phyloP scores from a whole-genome alignment of 2,888 invertebrate genomes.

The Conchocele bisecta region DNA sequence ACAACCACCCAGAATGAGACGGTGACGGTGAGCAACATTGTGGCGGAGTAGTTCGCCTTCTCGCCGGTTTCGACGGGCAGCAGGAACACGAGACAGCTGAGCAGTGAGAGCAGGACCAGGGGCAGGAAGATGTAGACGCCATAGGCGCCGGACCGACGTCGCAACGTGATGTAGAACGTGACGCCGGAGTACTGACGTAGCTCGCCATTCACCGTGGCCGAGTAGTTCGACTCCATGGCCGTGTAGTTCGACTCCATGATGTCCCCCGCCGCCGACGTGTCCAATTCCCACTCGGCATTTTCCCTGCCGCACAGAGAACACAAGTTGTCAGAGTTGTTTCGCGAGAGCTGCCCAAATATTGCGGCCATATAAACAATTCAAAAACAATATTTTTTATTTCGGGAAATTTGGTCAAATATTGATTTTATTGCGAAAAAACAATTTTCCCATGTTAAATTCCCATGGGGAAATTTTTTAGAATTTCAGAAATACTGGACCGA shows the following conservation, averaged over 20 bases:
- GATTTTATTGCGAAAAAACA: too few relatives aligned
- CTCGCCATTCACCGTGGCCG: not conserved
- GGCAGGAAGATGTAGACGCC: conserved; percentile 36
- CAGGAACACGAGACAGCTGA: conserved; percentile 42
- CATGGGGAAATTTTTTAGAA: too few relatives aligned
- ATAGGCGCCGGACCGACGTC: conserved; percentile 13
- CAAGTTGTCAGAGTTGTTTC: not conserved
- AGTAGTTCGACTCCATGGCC: not conserved
- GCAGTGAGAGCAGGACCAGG: conserved; percentile 29
- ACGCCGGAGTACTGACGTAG: conserved; percentile 20
- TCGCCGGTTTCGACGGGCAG: conserved; percentile 45
- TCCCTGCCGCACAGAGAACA: conserved; percentile 10
- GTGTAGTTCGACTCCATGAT: too few relatives aligned
- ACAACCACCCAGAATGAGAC: conserved; percentile 1
- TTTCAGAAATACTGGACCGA: too few relatives aligned
- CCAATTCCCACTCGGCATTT: conserved; percentile 38
- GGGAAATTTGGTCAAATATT: too few relatives aligned
- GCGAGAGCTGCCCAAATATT: too few relatives aligned
- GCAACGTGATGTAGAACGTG: conserved; percentile 31
- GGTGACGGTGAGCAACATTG: conserved; percentile 25
- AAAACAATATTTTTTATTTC: too few relatives aligned
- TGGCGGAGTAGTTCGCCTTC: conserved; percentile 31
- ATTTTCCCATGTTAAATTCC: too few relatives aligned
- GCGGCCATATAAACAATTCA: too few relatives aligned
- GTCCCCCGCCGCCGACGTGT: too few relatives aligned